Base-by-base conservation (phyloP, 2,888 invertebrate genomes). In the Zhuqinia jingwanae region DNA sequence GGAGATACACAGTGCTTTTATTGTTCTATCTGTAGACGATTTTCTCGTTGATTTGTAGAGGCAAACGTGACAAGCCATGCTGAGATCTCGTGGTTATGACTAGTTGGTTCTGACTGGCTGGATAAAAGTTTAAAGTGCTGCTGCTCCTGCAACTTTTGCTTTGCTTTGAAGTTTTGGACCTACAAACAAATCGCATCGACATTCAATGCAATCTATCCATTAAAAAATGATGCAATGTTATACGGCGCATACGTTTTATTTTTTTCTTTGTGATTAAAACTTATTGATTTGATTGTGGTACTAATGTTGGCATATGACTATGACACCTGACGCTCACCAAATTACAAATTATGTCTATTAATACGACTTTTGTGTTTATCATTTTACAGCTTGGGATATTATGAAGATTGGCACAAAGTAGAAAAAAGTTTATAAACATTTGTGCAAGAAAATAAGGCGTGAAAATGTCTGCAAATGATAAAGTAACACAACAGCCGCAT, bases 401-500 rank as follows among this genome's bases (percentile, higher is more conserved):
- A 13, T 17, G 17, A 42, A 50, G 50, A 50, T 2, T 50, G 15
- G 13, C 15, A 50, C n/a, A 15, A 50, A 50, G 13, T 50, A 50
- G 50, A 2, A 2, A 5, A 50, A 50, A 2, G 3, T 36, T 8
- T 50, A 50, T 50, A 50, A 50, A 50, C 13, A 50, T 50, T 36
- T 36, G 3, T 36, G 36, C 36, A 36, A 6, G 8, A 27, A 20
- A 68, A n/a, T n/a, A 42, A 68, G 68, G 68, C 68, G 68, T 68
- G 68, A 68, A 68, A 68, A 45, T 45, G 68, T 68, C 42, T 8
- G 68, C 13, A 42, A 68, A 68, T 68, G 68, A 68, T 68, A 68
- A 65, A 68, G 68, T 63, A 68, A 68, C 45, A 45, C 68, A 68
- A 68, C 68, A 68, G 68, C 68, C 68, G 68, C 20, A 45, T 68